A percentile compares a stretch with the other conserved stretches of the same genome.
Conservation (phyloP, 64 coral and sea anemone genomes). For the Anthopleura sola region DNA sequence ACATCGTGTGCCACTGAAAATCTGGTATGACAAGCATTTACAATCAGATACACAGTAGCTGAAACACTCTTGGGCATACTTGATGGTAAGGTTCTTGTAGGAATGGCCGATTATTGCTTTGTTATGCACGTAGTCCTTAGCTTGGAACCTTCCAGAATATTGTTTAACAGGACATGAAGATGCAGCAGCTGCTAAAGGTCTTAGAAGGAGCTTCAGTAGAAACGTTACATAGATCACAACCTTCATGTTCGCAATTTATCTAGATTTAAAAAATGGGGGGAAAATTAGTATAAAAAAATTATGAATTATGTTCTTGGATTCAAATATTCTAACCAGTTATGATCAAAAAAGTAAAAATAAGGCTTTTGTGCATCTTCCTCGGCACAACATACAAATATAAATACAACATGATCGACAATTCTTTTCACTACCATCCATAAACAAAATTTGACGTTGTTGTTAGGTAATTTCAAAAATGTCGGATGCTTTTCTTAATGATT, state of each 20-base stretch:
- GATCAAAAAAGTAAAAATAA: no score
- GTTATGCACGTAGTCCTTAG: neutral
- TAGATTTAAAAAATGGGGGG: no score
- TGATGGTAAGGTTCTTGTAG: constrained; percentile 1
- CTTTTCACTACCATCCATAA: no score
- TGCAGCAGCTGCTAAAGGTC: neutral
- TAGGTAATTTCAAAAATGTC: no score
- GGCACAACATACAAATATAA: no score
- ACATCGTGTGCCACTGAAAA: constrained; percentile 7
- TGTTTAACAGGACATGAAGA: neutral
- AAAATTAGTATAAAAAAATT: no score
- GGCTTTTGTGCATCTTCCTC: no score
- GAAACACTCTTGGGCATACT: neutral
- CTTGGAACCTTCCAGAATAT: neutral
- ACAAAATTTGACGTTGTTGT: no score
- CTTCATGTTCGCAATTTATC: neutral
- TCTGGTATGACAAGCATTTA: constrained; percentile 35
- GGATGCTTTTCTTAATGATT: no score
- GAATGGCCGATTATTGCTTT: neutral
- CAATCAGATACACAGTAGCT: neutral
- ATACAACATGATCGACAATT: no score
- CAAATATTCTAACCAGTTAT: no score
- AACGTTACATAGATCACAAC: neutral
- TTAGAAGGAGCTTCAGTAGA: neutral
- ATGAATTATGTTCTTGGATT: no score